These are phyloP conservation scores for Antidorcas marsupialis DNA, from an alignment of 2,113 vertebrate species.

Conservation along the genomic window DNA sequence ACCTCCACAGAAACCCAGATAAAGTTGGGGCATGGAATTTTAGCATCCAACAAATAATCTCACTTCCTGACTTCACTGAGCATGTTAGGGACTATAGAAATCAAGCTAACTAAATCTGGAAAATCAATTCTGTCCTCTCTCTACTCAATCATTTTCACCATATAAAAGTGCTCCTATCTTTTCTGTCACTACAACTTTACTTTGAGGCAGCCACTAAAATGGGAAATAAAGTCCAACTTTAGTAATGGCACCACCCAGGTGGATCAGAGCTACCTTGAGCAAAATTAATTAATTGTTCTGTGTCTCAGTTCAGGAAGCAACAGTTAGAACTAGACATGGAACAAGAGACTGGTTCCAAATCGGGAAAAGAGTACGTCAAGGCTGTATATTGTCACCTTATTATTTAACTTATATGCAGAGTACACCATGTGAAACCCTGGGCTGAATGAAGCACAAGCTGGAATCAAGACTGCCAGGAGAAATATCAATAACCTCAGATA, in stretches of 20 bases:
- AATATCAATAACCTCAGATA: neutral
- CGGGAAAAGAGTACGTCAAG: fast-evolving
- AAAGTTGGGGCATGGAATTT: neutral
- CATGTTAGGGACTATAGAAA: neutral
- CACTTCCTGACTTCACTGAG: neutral
- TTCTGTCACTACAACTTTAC: neutral
- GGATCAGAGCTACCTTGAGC: neutral
- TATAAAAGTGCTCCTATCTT: neutral
- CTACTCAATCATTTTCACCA: neutral
- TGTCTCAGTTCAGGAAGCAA: neutral
- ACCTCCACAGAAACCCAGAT: neutral
- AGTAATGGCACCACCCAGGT: neutral
- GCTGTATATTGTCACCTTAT: neutral
- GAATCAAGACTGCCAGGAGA: neutral
- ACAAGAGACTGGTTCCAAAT: neutral
- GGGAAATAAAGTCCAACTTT: neutral
- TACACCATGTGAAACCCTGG: neutral
- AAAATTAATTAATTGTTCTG: neutral
- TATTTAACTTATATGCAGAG: neutral
- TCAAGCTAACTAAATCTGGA: neutral
- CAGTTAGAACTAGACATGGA: neutral
- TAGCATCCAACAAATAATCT: neutral
- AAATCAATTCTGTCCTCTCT: neutral
- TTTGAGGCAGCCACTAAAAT: neutral
- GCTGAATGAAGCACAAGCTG: neutral